Conservation (phyloP, 2,797 vertebrate genomes). For the Rostrhamus sociabilis region DNA sequence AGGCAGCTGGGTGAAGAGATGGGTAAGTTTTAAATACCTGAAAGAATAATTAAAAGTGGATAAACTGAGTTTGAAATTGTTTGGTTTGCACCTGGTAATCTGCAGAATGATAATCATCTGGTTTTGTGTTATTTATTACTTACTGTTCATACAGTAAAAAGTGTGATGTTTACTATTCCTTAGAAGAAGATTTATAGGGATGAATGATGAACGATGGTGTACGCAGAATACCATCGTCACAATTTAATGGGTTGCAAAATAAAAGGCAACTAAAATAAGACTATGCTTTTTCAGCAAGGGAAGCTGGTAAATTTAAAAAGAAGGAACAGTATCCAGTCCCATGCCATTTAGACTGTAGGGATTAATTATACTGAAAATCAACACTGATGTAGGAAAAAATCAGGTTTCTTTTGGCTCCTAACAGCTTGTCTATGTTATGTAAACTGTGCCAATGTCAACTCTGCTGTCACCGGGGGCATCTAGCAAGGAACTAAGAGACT, state of each 20-base stretch:
- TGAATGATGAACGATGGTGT: background rate
- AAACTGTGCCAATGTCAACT: background rate
- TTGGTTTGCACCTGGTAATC: constrained; percentile 5
- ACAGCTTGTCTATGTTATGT: background rate
- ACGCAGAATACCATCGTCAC: constrained; percentile 1
- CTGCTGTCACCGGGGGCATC: background rate
- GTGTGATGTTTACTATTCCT: constrained; percentile 23
- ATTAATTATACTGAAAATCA: constrained; percentile 16
- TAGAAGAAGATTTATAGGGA: constrained; percentile 29
- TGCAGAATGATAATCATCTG: constrained; percentile 3
- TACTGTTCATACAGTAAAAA: constrained; percentile 18
- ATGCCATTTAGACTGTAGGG: background rate
- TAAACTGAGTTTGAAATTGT: constrained; percentile 35
- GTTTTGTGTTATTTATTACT: constrained; percentile 43
- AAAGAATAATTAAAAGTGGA: constrained; percentile 27
- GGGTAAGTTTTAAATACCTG: background rate
- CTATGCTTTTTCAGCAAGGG: background rate
- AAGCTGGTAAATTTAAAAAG: background rate
- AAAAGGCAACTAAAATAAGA: constrained; percentile 9
- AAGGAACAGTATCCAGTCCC: background rate
- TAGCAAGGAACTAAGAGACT: background rate
- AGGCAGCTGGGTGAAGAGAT: background rate
- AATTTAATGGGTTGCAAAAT: constrained; percentile 10
- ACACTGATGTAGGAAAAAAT: background rate
- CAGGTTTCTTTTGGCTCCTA: background rate